A percentile compares a stretch with the other conserved stretches of the same genome.
phyloP scores from a whole-genome alignment of 2,113 vertebrate genomes.

The Geothlypis trichas region DNA sequence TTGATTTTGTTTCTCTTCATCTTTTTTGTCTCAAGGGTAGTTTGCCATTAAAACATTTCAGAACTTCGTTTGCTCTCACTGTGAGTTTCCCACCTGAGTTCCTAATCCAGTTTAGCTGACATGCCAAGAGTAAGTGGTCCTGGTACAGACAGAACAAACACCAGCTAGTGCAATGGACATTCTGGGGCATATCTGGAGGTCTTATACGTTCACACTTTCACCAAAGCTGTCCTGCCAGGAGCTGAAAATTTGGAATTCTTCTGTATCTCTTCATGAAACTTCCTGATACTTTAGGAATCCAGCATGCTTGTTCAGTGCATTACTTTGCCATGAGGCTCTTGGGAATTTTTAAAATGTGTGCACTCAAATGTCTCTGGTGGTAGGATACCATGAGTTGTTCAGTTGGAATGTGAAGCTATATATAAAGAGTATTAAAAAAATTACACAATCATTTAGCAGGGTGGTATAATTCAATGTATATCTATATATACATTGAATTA shows the following conservation, averaged over 20 bases:
- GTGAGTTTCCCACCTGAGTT: neutral
- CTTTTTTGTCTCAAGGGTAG: neutral
- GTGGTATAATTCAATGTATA: neutral
- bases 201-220: neutral
- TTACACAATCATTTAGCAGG: neutral
- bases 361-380: neutral
- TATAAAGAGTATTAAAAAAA: neutral
- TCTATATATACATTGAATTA: no score
- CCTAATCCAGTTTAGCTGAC: neutral
- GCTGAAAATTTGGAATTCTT: neutral
- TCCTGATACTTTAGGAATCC: neutral
- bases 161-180: neutral
- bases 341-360: neutral
- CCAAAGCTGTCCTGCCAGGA: neutral
- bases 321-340: neutral
- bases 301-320: neutral
- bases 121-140: neutral
- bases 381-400: neutral
- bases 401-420: neutral
- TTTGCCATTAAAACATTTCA: neutral
- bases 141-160: neutral
- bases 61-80: constrained; percentile 10
- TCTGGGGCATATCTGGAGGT: neutral
- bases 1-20: neutral
- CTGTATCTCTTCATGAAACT: neutral